A percentile compares a stretch with the other conserved stretches of the same genome.
Evolutionary conservation across 2,113 vertebrate species (phyloP).

Genomic region (Tyto alba): DNA sequence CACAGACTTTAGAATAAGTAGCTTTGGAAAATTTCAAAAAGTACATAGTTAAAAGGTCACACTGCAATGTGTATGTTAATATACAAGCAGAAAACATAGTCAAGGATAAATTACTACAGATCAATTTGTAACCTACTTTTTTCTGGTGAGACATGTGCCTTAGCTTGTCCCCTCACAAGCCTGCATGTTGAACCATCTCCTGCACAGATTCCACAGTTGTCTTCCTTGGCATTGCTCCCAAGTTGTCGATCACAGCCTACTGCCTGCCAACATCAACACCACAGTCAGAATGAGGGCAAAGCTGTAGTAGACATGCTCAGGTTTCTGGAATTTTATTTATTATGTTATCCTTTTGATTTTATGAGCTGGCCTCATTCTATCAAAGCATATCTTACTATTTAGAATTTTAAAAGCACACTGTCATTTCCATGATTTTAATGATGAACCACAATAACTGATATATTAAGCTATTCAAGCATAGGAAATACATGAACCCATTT

Average conservation of each 20-base stretch:
- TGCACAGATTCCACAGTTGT: slow-evolving; percentile 89
- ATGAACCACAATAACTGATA: slow-evolving; percentile 8
- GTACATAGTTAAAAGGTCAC: slow-evolving; percentile 4
- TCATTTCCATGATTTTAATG: slow-evolving; percentile 18
- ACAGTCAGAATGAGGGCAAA: slow-evolving; percentile 63
- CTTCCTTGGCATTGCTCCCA: slow-evolving; percentile 84
- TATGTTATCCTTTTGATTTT: slow-evolving; percentile 44
- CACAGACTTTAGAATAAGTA: slow-evolving; percentile 34
- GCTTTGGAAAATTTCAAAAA: slow-evolving; percentile 45
- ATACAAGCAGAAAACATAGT: not conserved
- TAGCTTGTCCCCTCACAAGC: slow-evolving; percentile 88
- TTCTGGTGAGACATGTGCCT: slow-evolving; percentile 81
- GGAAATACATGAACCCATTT: not conserved
- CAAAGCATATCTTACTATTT: slow-evolving; percentile 21
- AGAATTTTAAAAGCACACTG: slow-evolving; percentile 1
- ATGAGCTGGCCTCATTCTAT: slow-evolving; percentile 41
- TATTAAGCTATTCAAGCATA: not conserved
- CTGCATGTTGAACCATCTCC: slow-evolving; percentile 87
- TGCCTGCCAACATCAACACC: slow-evolving; percentile 78
- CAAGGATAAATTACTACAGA: not conserved
- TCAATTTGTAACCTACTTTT: slow-evolving; percentile 78
- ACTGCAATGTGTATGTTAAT: not conserved
- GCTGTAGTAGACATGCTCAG: slow-evolving; percentile 36
- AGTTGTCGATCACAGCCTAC: slow-evolving; percentile 91
- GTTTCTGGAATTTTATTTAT: slow-evolving; percentile 57